phyloP scores from a whole-genome alignment of 2,113 vertebrate genomes.

The Callopanchax toddi region DNA sequence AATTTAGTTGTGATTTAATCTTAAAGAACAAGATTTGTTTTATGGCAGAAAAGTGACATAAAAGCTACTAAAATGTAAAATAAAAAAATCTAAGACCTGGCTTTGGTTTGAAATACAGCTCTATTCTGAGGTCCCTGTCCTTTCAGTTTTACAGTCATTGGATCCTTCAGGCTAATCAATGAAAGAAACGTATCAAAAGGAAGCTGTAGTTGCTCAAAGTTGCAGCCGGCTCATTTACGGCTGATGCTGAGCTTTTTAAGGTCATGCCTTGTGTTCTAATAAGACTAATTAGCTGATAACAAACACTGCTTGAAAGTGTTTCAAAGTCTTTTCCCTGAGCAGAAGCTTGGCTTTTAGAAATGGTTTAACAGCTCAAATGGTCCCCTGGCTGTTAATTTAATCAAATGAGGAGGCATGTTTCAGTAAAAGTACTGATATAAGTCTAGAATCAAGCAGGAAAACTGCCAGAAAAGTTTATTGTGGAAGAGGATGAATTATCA shows the following conservation, averaged over 20 bases:
- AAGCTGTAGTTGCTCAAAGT: slow-evolving; percentile 2
- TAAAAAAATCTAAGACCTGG: slow-evolving; percentile 36
- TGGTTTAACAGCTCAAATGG: slow-evolving; percentile 3
- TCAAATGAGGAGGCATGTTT: slow-evolving; percentile 11
- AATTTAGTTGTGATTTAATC: too few relatives aligned
- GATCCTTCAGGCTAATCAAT: slow-evolving; percentile 23
- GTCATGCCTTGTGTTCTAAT: slow-evolving; percentile 24
- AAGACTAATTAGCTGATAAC: slow-evolving; percentile 40
- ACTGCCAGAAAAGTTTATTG: neutral
- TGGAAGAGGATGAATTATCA: neutral
- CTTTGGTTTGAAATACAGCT: slow-evolving; percentile 33
- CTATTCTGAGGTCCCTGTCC: slow-evolving; percentile 11
- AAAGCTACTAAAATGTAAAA: neutral
- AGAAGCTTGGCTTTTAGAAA: slow-evolving; percentile 24
- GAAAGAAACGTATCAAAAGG: slow-evolving; percentile 28
- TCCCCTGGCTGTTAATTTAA: slow-evolving; percentile 10
- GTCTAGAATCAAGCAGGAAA: slow-evolving; percentile 14
- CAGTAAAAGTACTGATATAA: slow-evolving; percentile 3
- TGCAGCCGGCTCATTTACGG: neutral
- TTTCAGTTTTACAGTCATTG: slow-evolving; percentile 3
- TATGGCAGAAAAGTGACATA: too few relatives aligned
- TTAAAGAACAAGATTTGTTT: too few relatives aligned
- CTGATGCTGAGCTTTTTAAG: slow-evolving; percentile 4
- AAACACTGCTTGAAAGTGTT: slow-evolving; percentile 29
- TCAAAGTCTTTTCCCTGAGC: slow-evolving; percentile 32